Evolutionary conservation across 2,113 vertebrate species (phyloP), one percentile per base, ranked within the genome.

Genomic region (Maccullochella peelii): DNA sequence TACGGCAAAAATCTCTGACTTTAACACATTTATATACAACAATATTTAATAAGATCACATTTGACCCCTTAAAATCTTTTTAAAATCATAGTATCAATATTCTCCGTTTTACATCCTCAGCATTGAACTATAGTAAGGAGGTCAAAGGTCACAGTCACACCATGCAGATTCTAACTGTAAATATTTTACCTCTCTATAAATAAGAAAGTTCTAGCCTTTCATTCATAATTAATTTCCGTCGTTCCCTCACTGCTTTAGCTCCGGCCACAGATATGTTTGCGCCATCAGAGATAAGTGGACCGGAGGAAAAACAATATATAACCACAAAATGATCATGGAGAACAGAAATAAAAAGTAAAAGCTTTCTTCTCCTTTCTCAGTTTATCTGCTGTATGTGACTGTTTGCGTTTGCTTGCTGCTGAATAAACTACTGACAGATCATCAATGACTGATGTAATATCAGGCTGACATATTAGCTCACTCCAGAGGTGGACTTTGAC

Each of bases 181-280:
- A 73, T 73, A 76, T 38, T 42, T 66, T 3, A 21, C 9, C 8
- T 27, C 5, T 67, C 52, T 67, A 68, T 40, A 36, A 68, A 78
- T 55, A 66, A 55, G 27, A 5, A 27, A 16, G 4, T 30, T 30
- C 47, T 2, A 1, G 49, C n/a, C 16, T 20, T 27, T 65, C 27
- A 69, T 78, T 20, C 54, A 69, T 50, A 25, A 61, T 40, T 70
- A 8, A 67, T 0, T 18, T 40, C 73, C 21, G 44, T 27, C 2
- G 44, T 16, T 68, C 25, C 33, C 42, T 55, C 38, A 0, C 36
- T 16, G 75, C 25, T 58, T 44, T 16, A 18, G n/a, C 54, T 57
- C 21, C 15, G 20, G 16, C 30, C 36, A 20, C 23, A 36, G 25
- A 12, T 72, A 18, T 1, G 14, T 27, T n/a, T 40, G 23, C 4